These are phyloP conservation scores for Psilopsiagon aurifrons DNA, from an alignment of 2,113 vertebrate genomes.

Conservation along the genomic window DNA sequence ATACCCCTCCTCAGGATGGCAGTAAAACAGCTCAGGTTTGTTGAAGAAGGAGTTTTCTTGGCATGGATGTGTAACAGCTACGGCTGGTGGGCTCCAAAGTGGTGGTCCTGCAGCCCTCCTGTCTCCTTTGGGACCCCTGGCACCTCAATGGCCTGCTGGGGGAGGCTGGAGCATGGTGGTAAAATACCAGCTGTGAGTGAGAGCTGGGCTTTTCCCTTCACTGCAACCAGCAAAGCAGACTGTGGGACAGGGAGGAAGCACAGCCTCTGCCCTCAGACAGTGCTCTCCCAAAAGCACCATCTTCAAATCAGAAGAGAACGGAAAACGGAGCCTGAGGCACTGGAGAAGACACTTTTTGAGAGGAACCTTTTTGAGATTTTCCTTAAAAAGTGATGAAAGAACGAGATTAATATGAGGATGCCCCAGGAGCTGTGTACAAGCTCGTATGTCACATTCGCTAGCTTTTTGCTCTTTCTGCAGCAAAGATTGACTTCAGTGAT, in stretches of 20 bases:
- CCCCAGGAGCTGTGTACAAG: not conserved
- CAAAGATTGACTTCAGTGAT: not conserved
- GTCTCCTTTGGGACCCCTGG: not conserved
- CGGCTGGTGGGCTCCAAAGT: not conserved
- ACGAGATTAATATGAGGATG: not conserved
- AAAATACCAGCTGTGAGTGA: not conserved
- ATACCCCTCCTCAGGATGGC: not conserved
- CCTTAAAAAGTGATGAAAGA: not conserved
- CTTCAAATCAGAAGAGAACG: not conserved
- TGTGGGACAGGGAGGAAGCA: not conserved
- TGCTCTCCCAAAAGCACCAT: not conserved
- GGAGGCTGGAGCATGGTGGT: not conserved
- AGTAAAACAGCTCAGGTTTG: not conserved
- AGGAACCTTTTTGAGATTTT: not conserved
- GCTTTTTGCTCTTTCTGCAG: not conserved
- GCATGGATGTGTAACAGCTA: not conserved
- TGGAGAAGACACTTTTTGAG: not conserved
- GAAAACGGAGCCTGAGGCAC: not conserved
- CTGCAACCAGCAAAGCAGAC: accelerated
- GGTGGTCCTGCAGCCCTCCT: not conserved
- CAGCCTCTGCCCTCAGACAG: not conserved
- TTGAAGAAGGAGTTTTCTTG: not conserved
- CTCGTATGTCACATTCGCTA: not conserved
- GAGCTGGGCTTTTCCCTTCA: not conserved
- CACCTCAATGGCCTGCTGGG: not conserved